phyloP scores from a whole-genome alignment of 2,888 invertebrate genomes.

The Tyria jacobaeae region DNA sequence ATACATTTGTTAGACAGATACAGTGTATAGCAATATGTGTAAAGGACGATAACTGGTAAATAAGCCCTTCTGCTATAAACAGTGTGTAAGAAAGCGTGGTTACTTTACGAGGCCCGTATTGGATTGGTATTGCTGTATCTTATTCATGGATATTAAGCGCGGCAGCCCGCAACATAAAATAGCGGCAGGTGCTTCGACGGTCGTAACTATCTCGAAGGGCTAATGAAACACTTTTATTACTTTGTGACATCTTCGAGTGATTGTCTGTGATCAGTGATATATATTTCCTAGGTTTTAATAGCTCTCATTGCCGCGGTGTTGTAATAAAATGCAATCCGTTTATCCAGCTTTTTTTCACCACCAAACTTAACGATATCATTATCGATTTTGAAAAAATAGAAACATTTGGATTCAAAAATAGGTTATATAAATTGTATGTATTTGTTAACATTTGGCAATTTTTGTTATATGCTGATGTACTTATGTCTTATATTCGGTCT shows the following conservation, averaged over 20 bases:
- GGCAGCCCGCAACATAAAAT: slow-evolving; percentile 53
- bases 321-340: slow-evolving; percentile 12
- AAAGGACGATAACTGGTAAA: slow-evolving; percentile 44
- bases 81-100: slow-evolving; percentile 40
- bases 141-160: slow-evolving; percentile 53
- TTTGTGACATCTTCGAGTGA: slow-evolving; percentile 37
- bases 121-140: slow-evolving; percentile 49
- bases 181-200: slow-evolving; percentile 55
- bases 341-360: background rate
- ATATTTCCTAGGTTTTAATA: slow-evolving; percentile 13
- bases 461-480: background rate
- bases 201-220: slow-evolving; percentile 36
- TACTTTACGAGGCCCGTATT: slow-evolving; percentile 48
- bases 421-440: no score
- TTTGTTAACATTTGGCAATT: no score
- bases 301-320: slow-evolving; percentile 3
- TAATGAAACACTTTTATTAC: slow-evolving; percentile 47
- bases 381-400: background rate
- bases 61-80: slow-evolving; percentile 45
- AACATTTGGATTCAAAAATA: no score
- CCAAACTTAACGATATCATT: background rate
- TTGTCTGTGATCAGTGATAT: slow-evolving; percentile 32
- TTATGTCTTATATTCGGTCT: background rate
- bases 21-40: slow-evolving; percentile 20
- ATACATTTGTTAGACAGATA: slow-evolving; percentile 25